Evolutionary conservation across 2,113 vertebrate species (phyloP).

Genomic region (Lasiurus borealis): DNA sequence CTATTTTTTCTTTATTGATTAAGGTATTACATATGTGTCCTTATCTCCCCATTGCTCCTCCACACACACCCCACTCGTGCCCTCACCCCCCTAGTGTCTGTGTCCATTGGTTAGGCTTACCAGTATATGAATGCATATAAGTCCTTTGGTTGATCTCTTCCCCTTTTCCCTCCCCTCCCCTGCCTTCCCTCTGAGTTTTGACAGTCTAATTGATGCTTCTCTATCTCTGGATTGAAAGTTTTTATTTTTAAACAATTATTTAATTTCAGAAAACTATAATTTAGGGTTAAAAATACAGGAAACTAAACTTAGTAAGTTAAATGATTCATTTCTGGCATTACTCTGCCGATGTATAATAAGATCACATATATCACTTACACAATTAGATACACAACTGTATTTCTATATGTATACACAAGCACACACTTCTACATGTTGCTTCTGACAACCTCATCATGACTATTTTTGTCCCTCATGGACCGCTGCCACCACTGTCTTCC

Average conservation of each 20-base stretch:
- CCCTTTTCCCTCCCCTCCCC: too few species aligned
- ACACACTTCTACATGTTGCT: background rate
- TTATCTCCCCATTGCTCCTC: too few species aligned
- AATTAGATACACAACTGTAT: background rate
- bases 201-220: too few species aligned
- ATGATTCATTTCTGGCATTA: background rate
- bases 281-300: background rate
- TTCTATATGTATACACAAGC: too few species aligned
- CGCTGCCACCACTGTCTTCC: accelerated
- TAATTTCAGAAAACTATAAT: background rate
- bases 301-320: background rate
- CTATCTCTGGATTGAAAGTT: too few species aligned
- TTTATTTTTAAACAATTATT: background rate
- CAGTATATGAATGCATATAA: too few species aligned
- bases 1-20: background rate
- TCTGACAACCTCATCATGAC: accelerated
- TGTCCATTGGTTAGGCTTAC: too few species aligned
- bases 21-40: too few species aligned
- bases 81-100: too few species aligned
- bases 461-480: background rate
- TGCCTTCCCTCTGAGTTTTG: too few species aligned
- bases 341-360: accelerated
- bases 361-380: accelerated
- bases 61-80: too few species aligned
- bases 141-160: too few species aligned